These are phyloP conservation scores for Platanista minor DNA, from an alignment of 2,113 vertebrate species.

Conservation along the genomic window DNA sequence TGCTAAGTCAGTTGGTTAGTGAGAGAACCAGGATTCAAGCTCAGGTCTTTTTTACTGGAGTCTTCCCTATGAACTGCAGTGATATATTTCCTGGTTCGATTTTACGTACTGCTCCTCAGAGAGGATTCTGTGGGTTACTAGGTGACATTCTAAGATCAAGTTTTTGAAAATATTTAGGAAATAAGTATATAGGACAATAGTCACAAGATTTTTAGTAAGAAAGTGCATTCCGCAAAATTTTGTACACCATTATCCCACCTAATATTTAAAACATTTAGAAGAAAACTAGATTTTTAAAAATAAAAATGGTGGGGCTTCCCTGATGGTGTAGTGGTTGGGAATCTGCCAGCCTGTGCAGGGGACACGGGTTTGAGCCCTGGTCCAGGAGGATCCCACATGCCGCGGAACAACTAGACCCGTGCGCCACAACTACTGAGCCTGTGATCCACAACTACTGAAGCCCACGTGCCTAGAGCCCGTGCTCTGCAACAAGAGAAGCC, in stretches of 20 bases:
- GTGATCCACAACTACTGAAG: too few relatives aligned
- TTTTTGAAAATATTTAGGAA: constrained; percentile 7
- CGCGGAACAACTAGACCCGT: too few relatives aligned
- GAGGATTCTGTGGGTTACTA: neutral
- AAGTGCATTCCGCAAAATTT: neutral
- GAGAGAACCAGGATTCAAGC: neutral
- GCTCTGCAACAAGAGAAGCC: too few relatives aligned
- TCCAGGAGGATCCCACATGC: too few relatives aligned
- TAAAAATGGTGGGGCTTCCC: too few relatives aligned
- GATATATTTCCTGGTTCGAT: neutral
- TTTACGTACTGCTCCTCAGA: neutral
- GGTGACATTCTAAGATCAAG: neutral
- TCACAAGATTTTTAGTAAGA: neutral
- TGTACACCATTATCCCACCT: neutral
- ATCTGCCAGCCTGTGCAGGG: too few relatives aligned
- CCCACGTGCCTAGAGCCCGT: too few relatives aligned
- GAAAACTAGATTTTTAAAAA: neutral
- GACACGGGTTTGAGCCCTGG: too few relatives aligned
- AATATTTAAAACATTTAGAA: neutral
- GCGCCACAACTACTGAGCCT: too few relatives aligned
- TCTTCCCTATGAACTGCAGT: neutral
- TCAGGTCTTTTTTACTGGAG: neutral
- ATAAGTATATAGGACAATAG: neutral
- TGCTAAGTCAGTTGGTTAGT: neutral
- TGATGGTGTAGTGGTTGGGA: too few relatives aligned